phyloP scores from a whole-genome alignment of 2,888 invertebrate genomes.

The Eilema caniola region DNA sequence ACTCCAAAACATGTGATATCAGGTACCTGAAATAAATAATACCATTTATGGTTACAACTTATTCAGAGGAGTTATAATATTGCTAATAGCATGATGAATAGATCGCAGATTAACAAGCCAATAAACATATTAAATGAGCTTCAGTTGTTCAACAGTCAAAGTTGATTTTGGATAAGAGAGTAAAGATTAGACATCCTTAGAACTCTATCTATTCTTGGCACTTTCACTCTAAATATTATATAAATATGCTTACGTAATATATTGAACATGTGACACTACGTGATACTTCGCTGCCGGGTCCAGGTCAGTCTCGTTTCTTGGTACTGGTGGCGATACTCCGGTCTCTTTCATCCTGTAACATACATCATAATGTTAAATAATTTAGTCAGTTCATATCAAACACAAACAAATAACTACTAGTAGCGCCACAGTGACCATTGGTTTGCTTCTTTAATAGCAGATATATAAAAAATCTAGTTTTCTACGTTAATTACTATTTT shows the following conservation, averaged over 20 bases:
- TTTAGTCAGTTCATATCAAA: too few relatives aligned
- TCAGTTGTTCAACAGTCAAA: too few relatives aligned
- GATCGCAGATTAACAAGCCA: too few relatives aligned
- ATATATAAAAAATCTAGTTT: too few relatives aligned
- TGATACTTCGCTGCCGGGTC: conserved; percentile 93
- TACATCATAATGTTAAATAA: background rate
- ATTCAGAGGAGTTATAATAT: background rate
- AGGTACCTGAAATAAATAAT: conserved; percentile 78
- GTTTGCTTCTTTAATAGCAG: background rate
- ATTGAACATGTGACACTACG: conserved; percentile 90
- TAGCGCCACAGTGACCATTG: background rate
- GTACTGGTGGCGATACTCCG: conserved; percentile 89
- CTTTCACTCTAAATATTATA: background rate
- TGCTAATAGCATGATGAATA: too few relatives aligned
- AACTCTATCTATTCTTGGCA: background rate
- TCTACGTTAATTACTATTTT: too few relatives aligned
- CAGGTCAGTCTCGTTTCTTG: conserved; percentile 89
- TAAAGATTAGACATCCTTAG: too few relatives aligned
- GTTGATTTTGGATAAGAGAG: too few relatives aligned
- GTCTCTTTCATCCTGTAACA: conserved; percentile 85
- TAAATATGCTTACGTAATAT: conserved; percentile 86
- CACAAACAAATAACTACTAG: background rate
- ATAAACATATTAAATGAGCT: too few relatives aligned
- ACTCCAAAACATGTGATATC: conserved; percentile 91
- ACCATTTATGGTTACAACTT: background rate